Conservation (phyloP, 64 coral and sea anemone genomes). For the Hydrozoanthus tunicans region DNA sequence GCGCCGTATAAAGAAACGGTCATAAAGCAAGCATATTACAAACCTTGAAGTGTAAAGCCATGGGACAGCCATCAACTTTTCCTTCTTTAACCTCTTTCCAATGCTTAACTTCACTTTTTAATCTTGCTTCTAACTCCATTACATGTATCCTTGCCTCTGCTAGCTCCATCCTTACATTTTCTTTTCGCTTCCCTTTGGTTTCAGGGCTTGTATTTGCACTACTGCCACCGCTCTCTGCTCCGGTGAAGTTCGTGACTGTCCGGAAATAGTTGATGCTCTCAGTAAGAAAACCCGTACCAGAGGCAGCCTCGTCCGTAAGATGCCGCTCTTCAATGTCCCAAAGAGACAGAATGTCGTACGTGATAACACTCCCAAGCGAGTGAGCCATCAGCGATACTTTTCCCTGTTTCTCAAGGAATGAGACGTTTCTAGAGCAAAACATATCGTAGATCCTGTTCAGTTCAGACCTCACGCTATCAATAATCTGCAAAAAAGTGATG, state of each 20-base stretch:
- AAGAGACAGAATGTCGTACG: slow-evolving; percentile 89
- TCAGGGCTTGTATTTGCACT: not conserved
- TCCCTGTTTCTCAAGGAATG: slow-evolving; percentile 70
- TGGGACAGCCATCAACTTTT: slow-evolving; percentile 55
- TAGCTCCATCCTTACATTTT: slow-evolving; percentile 77
- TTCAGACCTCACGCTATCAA: slow-evolving; percentile 81
- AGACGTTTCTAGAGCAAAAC: slow-evolving; percentile 80
- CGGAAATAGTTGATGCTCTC: slow-evolving; percentile 86
- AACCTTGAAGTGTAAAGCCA: slow-evolving; percentile 83
- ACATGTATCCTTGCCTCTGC: slow-evolving; percentile 73
- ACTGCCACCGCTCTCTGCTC: not conserved
- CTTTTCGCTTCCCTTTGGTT: slow-evolving; percentile 60
- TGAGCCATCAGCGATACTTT: slow-evolving; percentile 92
- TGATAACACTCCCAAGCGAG: slow-evolving; percentile 91
- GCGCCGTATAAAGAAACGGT: too few relatives aligned
- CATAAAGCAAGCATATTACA: not conserved
- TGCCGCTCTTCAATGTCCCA: slow-evolving; percentile 89
- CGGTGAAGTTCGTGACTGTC: slow-evolving; percentile 37
- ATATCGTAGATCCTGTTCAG: slow-evolving; percentile 77
- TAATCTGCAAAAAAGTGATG: slow-evolving; percentile 66
- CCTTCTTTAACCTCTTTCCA: slow-evolving; percentile 33
- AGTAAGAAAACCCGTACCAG: slow-evolving; percentile 81
- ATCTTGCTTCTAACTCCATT: slow-evolving; percentile 74
- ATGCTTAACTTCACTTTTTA: slow-evolving; percentile 74
- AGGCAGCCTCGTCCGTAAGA: slow-evolving; percentile 56